These are phyloP conservation scores for Daphoenositta chrysoptera DNA, from an alignment of 2,113 vertebrate species.

Conservation along the genomic window DNA sequence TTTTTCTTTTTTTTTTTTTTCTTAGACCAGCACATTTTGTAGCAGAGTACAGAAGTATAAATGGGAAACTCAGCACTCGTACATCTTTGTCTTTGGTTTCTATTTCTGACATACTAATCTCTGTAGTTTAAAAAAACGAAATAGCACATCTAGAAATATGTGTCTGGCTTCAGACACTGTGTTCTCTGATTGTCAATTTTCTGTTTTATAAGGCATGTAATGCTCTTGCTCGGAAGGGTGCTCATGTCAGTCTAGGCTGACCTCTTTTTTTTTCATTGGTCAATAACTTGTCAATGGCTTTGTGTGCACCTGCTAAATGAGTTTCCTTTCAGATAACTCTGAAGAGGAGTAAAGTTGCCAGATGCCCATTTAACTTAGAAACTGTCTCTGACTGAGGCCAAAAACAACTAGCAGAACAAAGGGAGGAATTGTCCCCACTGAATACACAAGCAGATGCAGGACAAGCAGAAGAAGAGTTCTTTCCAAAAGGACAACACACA, in stretches of 20 bases:
- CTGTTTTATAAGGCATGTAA: slow-evolving; percentile 8
- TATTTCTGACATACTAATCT: slow-evolving; percentile 8
- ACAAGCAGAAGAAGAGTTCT: not conserved
- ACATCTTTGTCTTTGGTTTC: slow-evolving; percentile 32
- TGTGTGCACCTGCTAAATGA: slow-evolving; percentile 39
- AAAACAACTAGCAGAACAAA: slow-evolving; percentile 21
- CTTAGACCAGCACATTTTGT: not conserved
- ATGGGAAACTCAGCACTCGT: not conserved
- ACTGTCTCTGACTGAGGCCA: not conserved
- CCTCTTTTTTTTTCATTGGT: not conserved
- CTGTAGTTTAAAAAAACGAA: not conserved
- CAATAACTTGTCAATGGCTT: slow-evolving; percentile 38
- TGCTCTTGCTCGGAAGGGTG: not conserved
- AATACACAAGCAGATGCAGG: not conserved
- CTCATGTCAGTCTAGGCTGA: not conserved
- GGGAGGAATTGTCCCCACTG: not conserved
- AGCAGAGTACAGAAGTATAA: not conserved
- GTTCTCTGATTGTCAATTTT: not conserved
- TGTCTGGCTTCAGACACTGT: not conserved
- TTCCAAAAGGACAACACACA: not conserved
- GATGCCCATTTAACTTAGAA: slow-evolving; percentile 35
- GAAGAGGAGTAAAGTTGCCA: slow-evolving; percentile 19
- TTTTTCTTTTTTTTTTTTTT: not conserved
- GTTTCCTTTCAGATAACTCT: slow-evolving; percentile 16
- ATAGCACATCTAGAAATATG: not conserved